Conservation (phyloP, 2,888 invertebrate genomes). For the Amphipoea lucens region DNA sequence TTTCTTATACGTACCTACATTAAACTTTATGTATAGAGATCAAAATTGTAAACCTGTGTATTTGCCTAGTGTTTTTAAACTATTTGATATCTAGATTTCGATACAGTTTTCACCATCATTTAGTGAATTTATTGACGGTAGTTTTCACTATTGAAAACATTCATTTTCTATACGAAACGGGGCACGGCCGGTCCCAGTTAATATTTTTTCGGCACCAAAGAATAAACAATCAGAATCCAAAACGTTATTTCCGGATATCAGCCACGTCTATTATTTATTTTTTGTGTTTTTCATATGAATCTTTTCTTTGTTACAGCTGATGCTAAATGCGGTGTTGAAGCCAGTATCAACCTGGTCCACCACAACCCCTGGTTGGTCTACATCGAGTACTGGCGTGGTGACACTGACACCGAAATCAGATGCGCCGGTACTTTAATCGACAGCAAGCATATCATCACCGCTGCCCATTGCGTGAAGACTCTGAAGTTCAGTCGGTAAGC, state of each 20-base stretch:
- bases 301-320: constrained; percentile 48
- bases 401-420: constrained; percentile 61
- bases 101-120: background rate
- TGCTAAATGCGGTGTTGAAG: constrained; percentile 74
- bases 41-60: background rate
- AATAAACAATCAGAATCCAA: background rate
- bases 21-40: background rate
- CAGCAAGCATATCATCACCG: constrained; percentile 74
- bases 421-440: constrained; percentile 76
- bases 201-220: background rate
- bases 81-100: background rate
- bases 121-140: background rate
- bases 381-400: constrained; percentile 72
- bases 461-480: constrained; percentile 76
- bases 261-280: too few species aligned
- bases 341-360: constrained; percentile 74
- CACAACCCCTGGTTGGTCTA: constrained; percentile 78
- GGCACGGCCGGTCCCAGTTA: background rate
- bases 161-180: background rate
- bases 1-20: too few species aligned
- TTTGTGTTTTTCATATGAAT: background rate
- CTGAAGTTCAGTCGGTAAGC: constrained; percentile 70
- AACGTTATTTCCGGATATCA: background rate
- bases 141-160: background rate
- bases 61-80: background rate